A percentile compares a stretch with the other conserved stretches of the same genome.
Conservation (phyloP, 2,797 vertebrate genomes). For the Sebastes cheni region DNA sequence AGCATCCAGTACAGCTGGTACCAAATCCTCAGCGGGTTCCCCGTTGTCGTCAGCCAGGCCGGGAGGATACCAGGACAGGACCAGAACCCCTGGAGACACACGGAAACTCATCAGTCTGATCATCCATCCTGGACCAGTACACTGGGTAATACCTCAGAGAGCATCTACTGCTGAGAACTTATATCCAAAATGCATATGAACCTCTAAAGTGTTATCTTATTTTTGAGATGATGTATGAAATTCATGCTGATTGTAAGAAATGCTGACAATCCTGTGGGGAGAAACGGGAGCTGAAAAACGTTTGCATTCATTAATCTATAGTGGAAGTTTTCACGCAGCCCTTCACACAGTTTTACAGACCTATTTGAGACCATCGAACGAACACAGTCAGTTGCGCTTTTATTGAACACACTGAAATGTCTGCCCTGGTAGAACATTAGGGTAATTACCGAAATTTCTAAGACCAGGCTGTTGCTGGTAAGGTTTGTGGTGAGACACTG, state of each 20-base stretch:
- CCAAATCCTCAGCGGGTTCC: conserved; percentile 89
- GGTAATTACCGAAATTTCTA: conserved; percentile 11
- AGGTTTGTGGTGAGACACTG: background rate
- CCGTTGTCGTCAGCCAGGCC: conserved; percentile 88
- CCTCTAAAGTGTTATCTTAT: background rate
- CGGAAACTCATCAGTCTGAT: conserved; percentile 1
- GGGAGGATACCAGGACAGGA: conserved; percentile 90
- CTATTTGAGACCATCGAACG: background rate
- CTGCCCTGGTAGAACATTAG: conserved; percentile 12
- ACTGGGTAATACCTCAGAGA: conserved; percentile 6
- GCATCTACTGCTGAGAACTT: background rate
- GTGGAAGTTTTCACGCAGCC: background rate
- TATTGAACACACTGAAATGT: conserved; percentile 7
- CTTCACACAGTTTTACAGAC: conserved; percentile 28
- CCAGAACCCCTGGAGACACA: conserved; percentile 84
- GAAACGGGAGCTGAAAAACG: background rate
- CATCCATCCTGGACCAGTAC: background rate
- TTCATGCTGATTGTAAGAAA: conserved; percentile 5
- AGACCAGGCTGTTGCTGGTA: background rate
- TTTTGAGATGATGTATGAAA: conserved; percentile 2
- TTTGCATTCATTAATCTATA: conserved; percentile 16
- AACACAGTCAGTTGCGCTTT: conserved; percentile 5
- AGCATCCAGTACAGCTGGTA: conserved; percentile 87
- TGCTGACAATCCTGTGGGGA: conserved; percentile 4
- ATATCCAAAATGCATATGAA: background rate